These are phyloP conservation scores for Ypsolopha scabrella DNA, from an alignment of 2,888 invertebrate genomes.

Conservation along the genomic window DNA sequence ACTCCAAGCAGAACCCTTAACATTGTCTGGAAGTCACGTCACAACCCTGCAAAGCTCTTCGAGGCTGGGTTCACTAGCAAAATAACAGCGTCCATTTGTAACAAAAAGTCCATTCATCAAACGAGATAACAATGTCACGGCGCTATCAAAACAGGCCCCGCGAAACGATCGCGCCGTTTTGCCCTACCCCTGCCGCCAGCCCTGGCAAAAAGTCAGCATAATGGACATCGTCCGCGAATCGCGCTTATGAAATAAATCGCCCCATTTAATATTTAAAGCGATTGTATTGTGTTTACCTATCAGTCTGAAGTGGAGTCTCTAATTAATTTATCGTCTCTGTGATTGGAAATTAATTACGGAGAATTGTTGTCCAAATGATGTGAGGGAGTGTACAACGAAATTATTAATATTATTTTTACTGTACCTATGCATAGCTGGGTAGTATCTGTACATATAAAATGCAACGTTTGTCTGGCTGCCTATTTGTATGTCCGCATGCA, in stretches of 20 bases:
- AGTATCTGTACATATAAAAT: no score
- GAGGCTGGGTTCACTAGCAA: conserved; percentile 43
- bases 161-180: conserved; percentile 60
- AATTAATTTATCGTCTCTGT: not conserved
- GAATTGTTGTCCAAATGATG: no score
- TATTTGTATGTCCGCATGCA: no score
- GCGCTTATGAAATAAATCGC: conserved; percentile 40
- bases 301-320: conserved; percentile 18
- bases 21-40: not conserved
- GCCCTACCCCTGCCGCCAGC: conserved; percentile 35
- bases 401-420: no score
- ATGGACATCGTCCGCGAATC: conserved; percentile 36
- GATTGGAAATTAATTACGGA: no score
- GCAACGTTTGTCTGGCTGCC: no score
- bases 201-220: conserved; percentile 49
- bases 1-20: no score
- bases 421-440: no score
- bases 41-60: conserved; percentile 11
- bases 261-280: conserved; percentile 33
- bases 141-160: conserved; percentile 64
- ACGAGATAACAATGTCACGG: conserved; percentile 62
- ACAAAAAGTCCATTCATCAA: conserved; percentile 66
- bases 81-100: conserved; percentile 61
- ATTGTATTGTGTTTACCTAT: conserved; percentile 11
- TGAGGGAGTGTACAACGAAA: no score